Evolutionary conservation across 2,797 vertebrate genomes (phyloP).

Genomic region (Phrynocephalus guinanensis): DNA sequence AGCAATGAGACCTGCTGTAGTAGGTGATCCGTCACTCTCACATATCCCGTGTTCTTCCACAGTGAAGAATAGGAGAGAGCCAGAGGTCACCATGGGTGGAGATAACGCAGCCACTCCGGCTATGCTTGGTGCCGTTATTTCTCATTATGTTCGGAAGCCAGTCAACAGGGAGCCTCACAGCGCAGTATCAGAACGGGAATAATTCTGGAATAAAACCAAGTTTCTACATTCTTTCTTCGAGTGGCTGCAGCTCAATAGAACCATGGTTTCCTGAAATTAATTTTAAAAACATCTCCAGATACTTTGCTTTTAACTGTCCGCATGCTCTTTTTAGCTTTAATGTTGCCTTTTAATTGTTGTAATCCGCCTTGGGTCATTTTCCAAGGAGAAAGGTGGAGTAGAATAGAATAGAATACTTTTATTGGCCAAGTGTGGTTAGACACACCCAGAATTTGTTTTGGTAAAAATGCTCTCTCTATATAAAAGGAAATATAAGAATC

Average conservation of each 20-base stretch:
- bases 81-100: background rate
- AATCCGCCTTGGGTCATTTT: no score
- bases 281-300: background rate
- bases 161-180: background rate
- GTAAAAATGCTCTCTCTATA: no score
- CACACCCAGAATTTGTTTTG: no score
- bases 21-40: slow-evolving; percentile 34
- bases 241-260: fast-evolving
- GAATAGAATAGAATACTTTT: no score
- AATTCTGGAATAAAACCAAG: slow-evolving; percentile 11
- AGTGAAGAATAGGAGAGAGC: background rate
- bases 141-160: background rate
- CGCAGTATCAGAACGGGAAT: background rate
- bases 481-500: no score
- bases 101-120: background rate
- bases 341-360: no score
- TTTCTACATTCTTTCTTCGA: background rate
- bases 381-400: no score
- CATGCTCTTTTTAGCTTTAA: no score
- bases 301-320: no score
- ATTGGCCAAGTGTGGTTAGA: no score
- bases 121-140: slow-evolving; percentile 2
- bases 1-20: slow-evolving; percentile 1
- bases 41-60: background rate
- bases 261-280: background rate